These are phyloP conservation scores for Parus major DNA, from an alignment of 2,113 vertebrate genomes.

Conservation along the genomic window DNA sequence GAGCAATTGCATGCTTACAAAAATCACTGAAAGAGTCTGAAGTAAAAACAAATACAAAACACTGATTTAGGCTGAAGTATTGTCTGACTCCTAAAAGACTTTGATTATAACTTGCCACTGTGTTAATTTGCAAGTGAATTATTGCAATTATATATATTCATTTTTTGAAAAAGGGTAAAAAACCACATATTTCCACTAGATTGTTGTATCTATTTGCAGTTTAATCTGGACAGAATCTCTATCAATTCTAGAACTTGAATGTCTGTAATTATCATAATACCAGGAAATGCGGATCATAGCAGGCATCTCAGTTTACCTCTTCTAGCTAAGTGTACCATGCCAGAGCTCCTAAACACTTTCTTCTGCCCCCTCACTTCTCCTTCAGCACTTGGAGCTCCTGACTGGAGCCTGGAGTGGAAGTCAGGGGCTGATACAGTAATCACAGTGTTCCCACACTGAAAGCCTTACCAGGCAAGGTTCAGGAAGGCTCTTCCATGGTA, in stretches of 20 bases:
- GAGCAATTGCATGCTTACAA: background rate
- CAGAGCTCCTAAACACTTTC: background rate
- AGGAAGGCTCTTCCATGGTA: background rate
- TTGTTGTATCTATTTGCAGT: constrained; percentile 13
- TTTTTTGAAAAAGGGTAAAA: background rate
- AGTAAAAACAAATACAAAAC: constrained; percentile 46
- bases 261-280: background rate
- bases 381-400: background rate
- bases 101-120: constrained; percentile 36
- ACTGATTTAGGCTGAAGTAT: constrained; percentile 41
- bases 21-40: constrained; percentile 15
- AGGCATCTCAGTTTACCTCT: constrained; percentile 16
- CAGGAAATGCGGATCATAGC: background rate
- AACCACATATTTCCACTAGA: background rate
- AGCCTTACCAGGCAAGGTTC: background rate
- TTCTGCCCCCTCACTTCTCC: background rate
- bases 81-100: background rate
- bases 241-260: background rate
- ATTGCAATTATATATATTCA: constrained; percentile 48
- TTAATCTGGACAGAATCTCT: background rate
- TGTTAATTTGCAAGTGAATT: constrained; percentile 12
- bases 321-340: background rate
- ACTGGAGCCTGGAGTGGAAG: background rate
- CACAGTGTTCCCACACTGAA: accelerated
- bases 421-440: accelerated